Evolutionary conservation across 2,888 invertebrate genomes (phyloP).

Genomic region (Eristalis pertinax): DNA sequence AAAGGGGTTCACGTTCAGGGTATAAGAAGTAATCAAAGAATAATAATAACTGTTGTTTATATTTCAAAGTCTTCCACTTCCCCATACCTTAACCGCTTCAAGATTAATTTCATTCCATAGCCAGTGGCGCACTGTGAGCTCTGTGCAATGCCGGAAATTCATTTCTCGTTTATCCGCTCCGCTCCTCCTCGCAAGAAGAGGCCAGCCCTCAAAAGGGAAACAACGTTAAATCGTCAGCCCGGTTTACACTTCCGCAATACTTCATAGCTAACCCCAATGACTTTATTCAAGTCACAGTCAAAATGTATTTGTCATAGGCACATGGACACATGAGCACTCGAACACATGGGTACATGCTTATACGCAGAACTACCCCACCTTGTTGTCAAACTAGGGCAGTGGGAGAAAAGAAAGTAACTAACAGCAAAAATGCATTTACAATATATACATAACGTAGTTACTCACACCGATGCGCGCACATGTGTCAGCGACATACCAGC

Average conservation of each 20-base stretch:
- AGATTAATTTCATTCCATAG: constrained; percentile 50
- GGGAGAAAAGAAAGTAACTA: constrained; percentile 55
- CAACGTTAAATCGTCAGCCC: background rate
- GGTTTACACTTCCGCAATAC: constrained; percentile 47
- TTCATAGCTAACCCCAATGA: background rate
- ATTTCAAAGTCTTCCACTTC: constrained; percentile 41
- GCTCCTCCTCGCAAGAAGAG: background rate
- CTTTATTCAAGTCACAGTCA: background rate
- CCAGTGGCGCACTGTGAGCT: background rate
- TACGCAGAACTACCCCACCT: constrained; percentile 12
- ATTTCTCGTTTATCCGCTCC: constrained; percentile 42
- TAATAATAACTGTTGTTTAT: constrained; percentile 54
- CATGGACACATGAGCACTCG: background rate
- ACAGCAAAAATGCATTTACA: constrained; percentile 1
- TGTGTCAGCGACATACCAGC: background rate
- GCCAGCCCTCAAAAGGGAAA: constrained; percentile 11
- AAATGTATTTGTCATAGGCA: background rate
- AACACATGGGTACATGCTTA: background rate
- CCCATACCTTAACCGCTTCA: constrained; percentile 54
- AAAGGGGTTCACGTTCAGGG: constrained; percentile 14
- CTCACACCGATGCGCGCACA: background rate
- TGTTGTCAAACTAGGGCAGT: constrained; percentile 58
- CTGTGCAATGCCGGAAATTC: constrained; percentile 58
- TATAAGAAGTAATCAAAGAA: constrained; percentile 53
- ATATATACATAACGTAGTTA: background rate